Evolutionary conservation across 1,140 invertebrate genomes (phyloP), one percentile per base, ranked within the genome.

Genomic region (Hypothenemus hampei): DNA sequence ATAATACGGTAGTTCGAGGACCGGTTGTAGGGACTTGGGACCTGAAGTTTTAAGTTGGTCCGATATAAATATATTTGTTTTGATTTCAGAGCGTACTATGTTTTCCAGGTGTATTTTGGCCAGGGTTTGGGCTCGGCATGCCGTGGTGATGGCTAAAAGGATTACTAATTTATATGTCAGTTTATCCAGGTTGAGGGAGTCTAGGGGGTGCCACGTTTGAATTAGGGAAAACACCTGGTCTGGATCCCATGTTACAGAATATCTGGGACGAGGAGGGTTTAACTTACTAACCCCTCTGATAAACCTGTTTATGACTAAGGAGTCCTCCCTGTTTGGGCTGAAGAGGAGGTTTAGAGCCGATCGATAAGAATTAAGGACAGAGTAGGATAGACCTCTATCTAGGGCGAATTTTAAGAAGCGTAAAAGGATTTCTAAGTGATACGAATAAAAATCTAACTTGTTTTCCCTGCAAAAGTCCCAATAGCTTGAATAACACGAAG

Each of bases 161-260:
- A 31, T 29, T 1, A 40, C 51, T 29, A 54, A 24, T 54, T 54
- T 54, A 6, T 11, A 8, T 10, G 4, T 19, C 18, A 54, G 33
- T 41, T 46, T 4, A 18, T 5, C 10, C 8, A 0, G 3, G n/a
- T 5, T 2, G 41, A 23, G 1, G 8, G 2, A 1, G 5, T 1
- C 13, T 40, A 24, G 8, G 10, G 47, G 22, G 37, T 40, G 3
- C 1, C 1, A 33, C 4, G 8, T 16, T 1, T 7, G 11, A 1
- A 51, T 19, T 16, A 41, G 22, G 1, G 20, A 1, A 13, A 51
- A 22, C 5, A 51, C 48, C 19, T 35, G 48, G 8, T 43, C 6
- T 22, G 40, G 40, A 15, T 51, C 48, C 35, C n/a, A 41, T 11
- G 19, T 51, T 36, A n/a, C 5, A 11, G 20, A n/a, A 26, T 51